phyloP scores from a whole-genome alignment of 2,888 invertebrate genomes.

The Ligdia adustata region DNA sequence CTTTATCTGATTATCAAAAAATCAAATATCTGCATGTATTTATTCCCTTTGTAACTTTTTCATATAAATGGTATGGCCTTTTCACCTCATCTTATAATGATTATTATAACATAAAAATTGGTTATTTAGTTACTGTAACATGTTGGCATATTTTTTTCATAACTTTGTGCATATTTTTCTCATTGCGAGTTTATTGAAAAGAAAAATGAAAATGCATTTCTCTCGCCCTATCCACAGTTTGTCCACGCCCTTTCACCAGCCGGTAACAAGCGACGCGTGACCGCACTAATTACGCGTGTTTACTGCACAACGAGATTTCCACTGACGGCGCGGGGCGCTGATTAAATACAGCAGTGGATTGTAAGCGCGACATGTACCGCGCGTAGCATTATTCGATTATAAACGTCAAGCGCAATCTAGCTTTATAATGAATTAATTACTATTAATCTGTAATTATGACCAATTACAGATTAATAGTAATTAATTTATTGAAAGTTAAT shows the following conservation, averaged over 20 bases:
- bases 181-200: too few relatives aligned
- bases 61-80: too few relatives aligned
- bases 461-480: too few relatives aligned
- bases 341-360: slow-evolving; percentile 24
- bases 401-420: not conserved
- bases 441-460: not conserved
- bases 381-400: slow-evolving; percentile 9
- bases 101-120: too few relatives aligned
- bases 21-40: too few relatives aligned
- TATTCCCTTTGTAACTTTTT: too few relatives aligned
- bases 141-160: too few relatives aligned
- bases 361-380: slow-evolving; percentile 4
- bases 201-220: not conserved
- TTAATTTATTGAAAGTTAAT: too few relatives aligned
- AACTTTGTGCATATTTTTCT: too few relatives aligned
- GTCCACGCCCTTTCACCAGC: not conserved
- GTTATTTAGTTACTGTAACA: too few relatives aligned
- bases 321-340: slow-evolving; percentile 24
- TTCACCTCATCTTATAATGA: too few relatives aligned
- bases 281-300: slow-evolving; percentile 29
- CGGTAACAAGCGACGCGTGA: not conserved
- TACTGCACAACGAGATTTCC: slow-evolving; percentile 26
- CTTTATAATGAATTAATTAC: not conserved
- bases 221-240: not conserved
- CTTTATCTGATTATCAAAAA: too few relatives aligned